A percentile compares a stretch with the other conserved stretches of the same genome.
phyloP scores from a whole-genome alignment of 2,113 vertebrate species.

The Nerophis ophidion region DNA sequence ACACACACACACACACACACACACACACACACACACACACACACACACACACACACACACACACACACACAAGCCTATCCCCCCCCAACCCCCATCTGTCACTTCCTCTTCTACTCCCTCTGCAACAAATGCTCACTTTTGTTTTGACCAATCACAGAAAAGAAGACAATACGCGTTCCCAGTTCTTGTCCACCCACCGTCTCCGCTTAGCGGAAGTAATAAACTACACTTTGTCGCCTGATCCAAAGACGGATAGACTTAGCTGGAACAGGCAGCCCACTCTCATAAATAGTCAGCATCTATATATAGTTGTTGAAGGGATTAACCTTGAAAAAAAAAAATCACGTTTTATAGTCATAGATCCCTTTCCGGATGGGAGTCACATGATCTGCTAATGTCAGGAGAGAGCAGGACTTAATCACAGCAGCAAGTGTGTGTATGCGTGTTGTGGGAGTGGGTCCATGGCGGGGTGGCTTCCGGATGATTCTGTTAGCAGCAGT shows the following conservation, averaged over 20 bases:
- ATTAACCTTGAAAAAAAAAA: slow-evolving; percentile 39
- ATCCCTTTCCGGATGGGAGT: slow-evolving; percentile 55
- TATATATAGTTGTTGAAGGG: slow-evolving; percentile 54
- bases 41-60: slow-evolving; percentile 8
- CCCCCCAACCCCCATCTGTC: slow-evolving; percentile 21
- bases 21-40: too few relatives aligned
- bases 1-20: too few relatives aligned
- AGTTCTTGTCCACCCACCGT: slow-evolving; percentile 18
- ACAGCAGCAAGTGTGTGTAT: slow-evolving; percentile 9
- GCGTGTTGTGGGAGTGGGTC: slow-evolving; percentile 2
- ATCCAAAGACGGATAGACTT: slow-evolving; percentile 35
- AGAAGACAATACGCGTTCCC: slow-evolving; percentile 12
- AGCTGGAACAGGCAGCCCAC: slow-evolving; percentile 47
- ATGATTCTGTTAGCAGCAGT: slow-evolving; percentile 51
- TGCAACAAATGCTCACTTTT: slow-evolving; percentile 11
- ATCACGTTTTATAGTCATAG: slow-evolving; percentile 39
- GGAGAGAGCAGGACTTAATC: slow-evolving; percentile 51
- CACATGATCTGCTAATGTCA: slow-evolving; percentile 63
- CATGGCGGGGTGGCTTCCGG: slow-evolving; percentile 33
- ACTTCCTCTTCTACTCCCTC: slow-evolving; percentile 21
- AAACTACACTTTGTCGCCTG: slow-evolving; percentile 25
- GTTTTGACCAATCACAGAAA: slow-evolving; percentile 6
- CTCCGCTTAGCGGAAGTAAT: slow-evolving; percentile 21
- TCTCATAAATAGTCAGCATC: slow-evolving; percentile 44
- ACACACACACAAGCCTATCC: slow-evolving; percentile 30